Conservation (phyloP, 2,113 vertebrate genomes). For the Stomatorhinus ivindoensis region DNA sequence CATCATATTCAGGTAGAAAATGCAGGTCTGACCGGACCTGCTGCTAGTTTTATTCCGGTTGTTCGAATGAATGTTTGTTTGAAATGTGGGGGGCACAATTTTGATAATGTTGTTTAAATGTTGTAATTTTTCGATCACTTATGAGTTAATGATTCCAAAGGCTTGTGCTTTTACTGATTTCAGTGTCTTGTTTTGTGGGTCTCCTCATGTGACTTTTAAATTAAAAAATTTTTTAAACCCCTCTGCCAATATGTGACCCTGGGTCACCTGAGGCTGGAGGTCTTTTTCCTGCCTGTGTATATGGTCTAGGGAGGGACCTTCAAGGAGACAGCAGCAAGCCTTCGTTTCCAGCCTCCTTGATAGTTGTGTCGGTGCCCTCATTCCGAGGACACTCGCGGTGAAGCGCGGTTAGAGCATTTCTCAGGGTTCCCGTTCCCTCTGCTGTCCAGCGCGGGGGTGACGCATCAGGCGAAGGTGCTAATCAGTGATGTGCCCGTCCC, state of each 20-base stretch:
- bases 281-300: neutral
- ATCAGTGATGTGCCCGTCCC: neutral
- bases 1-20: slow-evolving; percentile 95
- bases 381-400: neutral
- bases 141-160: neutral
- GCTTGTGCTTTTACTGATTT: neutral
- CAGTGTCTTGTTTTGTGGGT: neutral
- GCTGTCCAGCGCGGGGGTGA: neutral
- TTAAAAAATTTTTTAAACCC: neutral
- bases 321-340: neutral
- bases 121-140: neutral
- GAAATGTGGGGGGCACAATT: neutral
- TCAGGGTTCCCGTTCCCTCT: neutral
- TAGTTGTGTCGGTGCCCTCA: neutral
- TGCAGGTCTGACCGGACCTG: slow-evolving; percentile 29
- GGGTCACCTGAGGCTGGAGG: neutral
- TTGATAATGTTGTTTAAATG: neutral
- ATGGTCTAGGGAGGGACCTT: neutral
- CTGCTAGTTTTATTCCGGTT: neutral
- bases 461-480: neutral
- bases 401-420: neutral
- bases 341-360: neutral
- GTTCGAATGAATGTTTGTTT: neutral
- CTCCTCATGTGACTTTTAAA: neutral
- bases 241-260: neutral